Evolutionary conservation across 2,113 vertebrate species (phyloP).

Genomic region (Platycercus adscitus): DNA sequence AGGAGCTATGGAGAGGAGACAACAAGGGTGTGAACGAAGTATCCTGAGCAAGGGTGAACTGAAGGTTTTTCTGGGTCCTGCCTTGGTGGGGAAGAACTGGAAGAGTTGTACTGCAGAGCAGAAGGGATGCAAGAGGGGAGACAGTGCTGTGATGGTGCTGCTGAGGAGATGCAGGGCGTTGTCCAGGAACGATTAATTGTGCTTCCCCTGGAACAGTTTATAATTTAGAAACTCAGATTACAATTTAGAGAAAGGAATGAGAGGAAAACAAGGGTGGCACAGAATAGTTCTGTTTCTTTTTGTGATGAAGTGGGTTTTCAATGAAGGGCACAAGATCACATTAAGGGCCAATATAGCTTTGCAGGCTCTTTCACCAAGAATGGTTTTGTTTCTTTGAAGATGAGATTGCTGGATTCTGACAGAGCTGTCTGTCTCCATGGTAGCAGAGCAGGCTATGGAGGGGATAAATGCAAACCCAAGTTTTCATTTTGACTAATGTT

Average conservation of each 20-base stretch:
- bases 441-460: not conserved
- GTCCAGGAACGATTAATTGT: not conserved
- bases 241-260: not conserved
- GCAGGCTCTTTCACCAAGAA: constrained; percentile 23
- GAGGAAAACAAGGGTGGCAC: not conserved
- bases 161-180: not conserved
- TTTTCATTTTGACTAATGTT: not conserved
- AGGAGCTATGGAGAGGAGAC: not conserved
- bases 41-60: not conserved
- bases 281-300: not conserved
- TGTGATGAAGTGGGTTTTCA: not conserved
- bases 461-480: constrained; percentile 9
- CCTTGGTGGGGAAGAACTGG: not conserved
- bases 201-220: not conserved
- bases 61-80: not conserved
- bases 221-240: not conserved
- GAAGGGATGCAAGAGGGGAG: not conserved
- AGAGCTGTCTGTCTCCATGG: constrained; percentile 58
- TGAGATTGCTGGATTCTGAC: constrained; percentile 42
- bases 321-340: not conserved
- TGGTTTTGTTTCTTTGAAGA: constrained; percentile 58
- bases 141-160: not conserved
- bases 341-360: constrained; percentile 10
- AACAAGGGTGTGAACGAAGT: not conserved
- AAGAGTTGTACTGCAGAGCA: not conserved